Evolutionary conservation across 1,140 invertebrate genomes (phyloP).

Genomic region (Helicoverpa armigera): DNA sequence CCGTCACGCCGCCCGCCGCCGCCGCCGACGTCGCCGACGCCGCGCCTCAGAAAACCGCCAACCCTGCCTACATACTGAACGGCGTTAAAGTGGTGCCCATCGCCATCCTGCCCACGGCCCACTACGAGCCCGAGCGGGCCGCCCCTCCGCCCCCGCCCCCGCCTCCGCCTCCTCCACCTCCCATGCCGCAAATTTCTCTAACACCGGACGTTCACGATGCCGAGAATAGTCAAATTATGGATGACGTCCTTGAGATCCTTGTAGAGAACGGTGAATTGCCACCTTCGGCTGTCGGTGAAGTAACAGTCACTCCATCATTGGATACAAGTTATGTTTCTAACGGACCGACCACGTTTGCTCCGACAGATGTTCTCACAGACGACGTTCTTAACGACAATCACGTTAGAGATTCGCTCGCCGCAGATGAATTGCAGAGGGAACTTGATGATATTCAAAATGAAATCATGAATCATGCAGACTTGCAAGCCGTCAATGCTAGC

Average conservation of each 20-base stretch:
- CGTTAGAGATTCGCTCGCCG: conserved; percentile 71
- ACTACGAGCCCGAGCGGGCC: conserved; percentile 81
- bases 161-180: conserved; percentile 85
- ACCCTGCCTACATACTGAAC: conserved; percentile 79
- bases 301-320: conserved; percentile 60
- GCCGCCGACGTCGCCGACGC: conserved; percentile 53
- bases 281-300: conserved; percentile 90
- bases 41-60: conserved; percentile 63
- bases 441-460: conserved; percentile 80
- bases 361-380: conserved; percentile 70
- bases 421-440: conserved; percentile 77
- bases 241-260: conserved; percentile 98
- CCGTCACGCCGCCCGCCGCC: conserved; percentile 69
- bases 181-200: conserved; percentile 65
- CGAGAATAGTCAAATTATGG: conserved; percentile 91
- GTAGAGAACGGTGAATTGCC: conserved; percentile 97
- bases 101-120: conserved; percentile 77
- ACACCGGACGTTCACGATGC: conserved; percentile 81
- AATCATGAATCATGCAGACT: conserved; percentile 74
- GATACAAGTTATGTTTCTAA: conserved; percentile 65
- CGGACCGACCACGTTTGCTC: conserved; percentile 68
- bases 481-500: conserved; percentile 62
- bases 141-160: conserved; percentile 81
- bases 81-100: conserved; percentile 85
- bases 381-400: conserved; percentile 73